These are phyloP conservation scores for Eremobia ochroleuca DNA, from an alignment of 2,888 invertebrate species.

Conservation along the genomic window DNA sequence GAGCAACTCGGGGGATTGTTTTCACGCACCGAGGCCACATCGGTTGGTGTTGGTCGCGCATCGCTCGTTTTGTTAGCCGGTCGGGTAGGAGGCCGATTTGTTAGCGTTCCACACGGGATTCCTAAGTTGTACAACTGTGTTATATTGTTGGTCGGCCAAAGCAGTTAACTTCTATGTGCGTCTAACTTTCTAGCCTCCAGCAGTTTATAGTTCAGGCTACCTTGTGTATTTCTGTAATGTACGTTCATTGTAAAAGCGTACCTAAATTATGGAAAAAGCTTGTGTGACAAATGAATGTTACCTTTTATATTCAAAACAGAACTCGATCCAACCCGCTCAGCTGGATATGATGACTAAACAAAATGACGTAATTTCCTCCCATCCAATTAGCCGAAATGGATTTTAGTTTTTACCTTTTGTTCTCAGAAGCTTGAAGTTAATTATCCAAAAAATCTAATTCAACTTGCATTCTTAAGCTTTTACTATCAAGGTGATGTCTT, in stretches of 20 bases:
- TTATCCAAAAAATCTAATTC: conserved; percentile 47
- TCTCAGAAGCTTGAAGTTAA: conserved; percentile 47
- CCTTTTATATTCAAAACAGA: conserved; percentile 31
- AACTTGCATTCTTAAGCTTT: conserved; percentile 39
- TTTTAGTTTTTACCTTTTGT: conserved; percentile 56
- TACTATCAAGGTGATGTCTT: background rate
- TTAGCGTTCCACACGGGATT: conserved; percentile 14
- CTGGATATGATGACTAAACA: conserved; percentile 56
- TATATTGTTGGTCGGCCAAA: background rate
- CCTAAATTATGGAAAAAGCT: background rate
- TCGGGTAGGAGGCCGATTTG: conserved; percentile 5
- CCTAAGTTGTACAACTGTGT: background rate
- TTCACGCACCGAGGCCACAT: background rate
- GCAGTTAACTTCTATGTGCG: background rate
- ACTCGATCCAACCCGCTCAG: conserved; percentile 20
- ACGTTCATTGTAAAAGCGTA: background rate
- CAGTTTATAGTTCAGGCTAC: background rate
- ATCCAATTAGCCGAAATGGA: conserved; percentile 63
- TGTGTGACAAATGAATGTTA: background rate
- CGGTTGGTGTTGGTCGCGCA: background rate
- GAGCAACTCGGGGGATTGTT: conserved; percentile 1
- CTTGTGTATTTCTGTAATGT: background rate
- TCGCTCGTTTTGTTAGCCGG: conserved; percentile 4
- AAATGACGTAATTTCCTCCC: conserved; percentile 54
- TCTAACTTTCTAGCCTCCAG: background rate